A percentile compares a stretch with the other conserved stretches of the same genome.
Evolutionary conservation across 1,140 invertebrate genomes (phyloP).

Genomic region (Leptinotarsa defecta): DNA sequence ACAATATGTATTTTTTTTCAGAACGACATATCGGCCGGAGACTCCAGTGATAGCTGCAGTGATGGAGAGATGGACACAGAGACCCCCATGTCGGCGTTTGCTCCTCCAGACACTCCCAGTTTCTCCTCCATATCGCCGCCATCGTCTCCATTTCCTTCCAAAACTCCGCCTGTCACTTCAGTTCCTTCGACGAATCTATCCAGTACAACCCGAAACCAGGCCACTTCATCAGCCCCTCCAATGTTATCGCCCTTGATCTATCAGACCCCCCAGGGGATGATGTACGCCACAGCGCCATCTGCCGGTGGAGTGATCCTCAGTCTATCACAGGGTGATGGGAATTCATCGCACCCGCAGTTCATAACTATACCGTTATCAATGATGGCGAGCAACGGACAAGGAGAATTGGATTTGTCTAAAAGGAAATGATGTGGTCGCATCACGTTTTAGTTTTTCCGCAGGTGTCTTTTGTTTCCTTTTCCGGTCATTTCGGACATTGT

Average conservation of each 20-base stretch:
- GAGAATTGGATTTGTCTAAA: constrained; percentile 56
- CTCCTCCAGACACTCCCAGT: constrained; percentile 38
- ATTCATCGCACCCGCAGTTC: constrained; percentile 60
- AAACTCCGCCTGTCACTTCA: constrained; percentile 21
- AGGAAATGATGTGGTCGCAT: constrained; percentile 50
- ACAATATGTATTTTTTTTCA: constrained; percentile 41
- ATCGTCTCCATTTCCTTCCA: constrained; percentile 29
- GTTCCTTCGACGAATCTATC: constrained; percentile 20
- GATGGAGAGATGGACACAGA: constrained; percentile 49
- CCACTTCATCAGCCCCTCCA: constrained; percentile 29
- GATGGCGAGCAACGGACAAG: constrained; percentile 59
- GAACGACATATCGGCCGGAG: constrained; percentile 52
- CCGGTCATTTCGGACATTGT: constrained; percentile 10
- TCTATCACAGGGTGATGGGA: constrained; percentile 46
- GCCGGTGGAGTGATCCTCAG: constrained; percentile 55
- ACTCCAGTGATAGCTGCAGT: constrained; percentile 52
- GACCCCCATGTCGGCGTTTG: constrained; percentile 37
- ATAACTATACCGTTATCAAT: constrained; percentile 66
- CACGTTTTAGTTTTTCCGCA: neutral
- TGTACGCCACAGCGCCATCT: constrained; percentile 54
- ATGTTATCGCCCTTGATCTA: constrained; percentile 52
- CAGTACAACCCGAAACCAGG: constrained; percentile 24
- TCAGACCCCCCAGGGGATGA: constrained; percentile 55
- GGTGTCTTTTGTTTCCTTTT: constrained; percentile 19
- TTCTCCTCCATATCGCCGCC: constrained; percentile 37